phyloP scores from a whole-genome alignment of 2,113 vertebrate species.

The Brienomyrus brachyistius region DNA sequence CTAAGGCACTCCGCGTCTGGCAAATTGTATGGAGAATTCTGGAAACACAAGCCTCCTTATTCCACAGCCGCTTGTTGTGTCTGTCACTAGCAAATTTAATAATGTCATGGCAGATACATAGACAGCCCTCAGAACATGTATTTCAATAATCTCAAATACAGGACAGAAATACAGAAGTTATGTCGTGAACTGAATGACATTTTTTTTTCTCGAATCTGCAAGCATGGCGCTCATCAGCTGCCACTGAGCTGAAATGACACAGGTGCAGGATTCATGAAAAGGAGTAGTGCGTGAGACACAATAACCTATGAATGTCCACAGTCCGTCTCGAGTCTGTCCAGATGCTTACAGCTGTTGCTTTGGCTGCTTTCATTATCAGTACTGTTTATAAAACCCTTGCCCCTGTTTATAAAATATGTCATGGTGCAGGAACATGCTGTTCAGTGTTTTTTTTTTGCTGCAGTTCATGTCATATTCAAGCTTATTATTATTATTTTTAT shows the following conservation, averaged over 20 bases:
- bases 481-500: neutral
- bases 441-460: neutral
- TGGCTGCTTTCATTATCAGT: neutral
- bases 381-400: neutral
- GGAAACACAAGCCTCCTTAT: neutral
- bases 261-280: neutral
- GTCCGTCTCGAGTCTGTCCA: neutral
- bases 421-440: neutral
- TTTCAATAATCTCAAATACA: neutral
- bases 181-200: neutral
- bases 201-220: neutral
- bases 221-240: neutral
- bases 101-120: neutral
- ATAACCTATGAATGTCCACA: neutral
- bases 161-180: neutral
- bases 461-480: neutral
- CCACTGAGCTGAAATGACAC: neutral
- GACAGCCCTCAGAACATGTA: neutral
- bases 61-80: neutral
- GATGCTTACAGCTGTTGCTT: slow-evolving; percentile 10
- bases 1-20: neutral
- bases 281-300: neutral
- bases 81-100: neutral
- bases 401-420: neutral
- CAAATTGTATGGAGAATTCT: neutral